phyloP scores from a whole-genome alignment of 2,888 invertebrate genomes.

The Chrysolina haemoptera region DNA sequence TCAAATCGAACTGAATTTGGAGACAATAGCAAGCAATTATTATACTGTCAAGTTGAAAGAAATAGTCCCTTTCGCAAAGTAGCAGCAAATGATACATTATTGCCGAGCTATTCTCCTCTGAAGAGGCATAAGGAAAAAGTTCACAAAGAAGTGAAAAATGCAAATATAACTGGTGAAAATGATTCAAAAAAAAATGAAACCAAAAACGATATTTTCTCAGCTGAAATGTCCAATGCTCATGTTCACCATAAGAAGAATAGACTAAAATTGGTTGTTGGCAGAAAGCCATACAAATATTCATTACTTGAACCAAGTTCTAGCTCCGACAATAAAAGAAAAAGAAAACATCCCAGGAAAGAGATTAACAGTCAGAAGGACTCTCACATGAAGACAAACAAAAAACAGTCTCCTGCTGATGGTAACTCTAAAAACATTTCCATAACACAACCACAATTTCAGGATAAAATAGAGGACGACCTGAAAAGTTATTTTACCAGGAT shows the following conservation, averaged over 20 bases:
- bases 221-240: background rate
- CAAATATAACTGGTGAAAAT: background rate
- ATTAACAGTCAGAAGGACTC: background rate
- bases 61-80: slow-evolving; percentile 36
- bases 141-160: background rate
- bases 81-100: background rate
- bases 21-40: slow-evolving; percentile 27
- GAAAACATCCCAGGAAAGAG: background rate
- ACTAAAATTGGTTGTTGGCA: background rate
- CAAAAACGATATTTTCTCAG: background rate
- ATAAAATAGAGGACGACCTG: slow-evolving; percentile 52
- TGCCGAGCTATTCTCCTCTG: background rate
- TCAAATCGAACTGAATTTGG: slow-evolving; percentile 23
- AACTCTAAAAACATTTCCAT: background rate
- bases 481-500: slow-evolving; percentile 53
- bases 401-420: slow-evolving; percentile 5
- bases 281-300: background rate
- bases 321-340: slow-evolving; percentile 1
- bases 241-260: slow-evolving; percentile 25
- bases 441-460: slow-evolving; percentile 16
- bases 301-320: background rate
- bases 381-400: background rate
- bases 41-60: slow-evolving; percentile 47
- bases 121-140: background rate
- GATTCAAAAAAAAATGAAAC: background rate